A percentile compares a stretch with the other conserved stretches of the same genome.
phyloP scores from a whole-genome alignment of 1,140 invertebrate genomes.

The Trigoniulus corallinus region DNA sequence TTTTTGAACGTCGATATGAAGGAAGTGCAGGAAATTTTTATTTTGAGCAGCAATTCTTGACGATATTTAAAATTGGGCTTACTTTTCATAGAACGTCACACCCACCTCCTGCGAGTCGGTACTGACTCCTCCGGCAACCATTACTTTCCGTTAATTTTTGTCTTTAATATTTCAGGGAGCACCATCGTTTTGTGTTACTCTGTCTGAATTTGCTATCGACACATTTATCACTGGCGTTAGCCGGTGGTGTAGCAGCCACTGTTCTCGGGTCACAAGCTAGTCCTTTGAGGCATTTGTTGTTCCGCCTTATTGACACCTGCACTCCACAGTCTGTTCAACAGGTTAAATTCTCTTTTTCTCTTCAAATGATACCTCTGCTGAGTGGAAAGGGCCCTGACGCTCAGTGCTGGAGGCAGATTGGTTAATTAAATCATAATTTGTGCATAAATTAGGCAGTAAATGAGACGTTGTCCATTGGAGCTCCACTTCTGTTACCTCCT shows the following conservation, averaged over 20 bases:
- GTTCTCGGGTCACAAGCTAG: conserved; percentile 35
- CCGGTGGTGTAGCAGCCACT: conserved; percentile 29
- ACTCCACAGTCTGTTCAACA: conserved; percentile 34
- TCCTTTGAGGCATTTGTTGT: conserved; percentile 36
- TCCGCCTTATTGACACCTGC: conserved; percentile 40
- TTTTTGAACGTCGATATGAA: too few species aligned
- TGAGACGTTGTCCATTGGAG: conserved; percentile 39
- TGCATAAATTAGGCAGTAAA: conserved; percentile 26
- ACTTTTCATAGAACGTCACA: too few species aligned
- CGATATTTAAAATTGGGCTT: too few species aligned
- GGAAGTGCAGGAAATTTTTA: too few species aligned
- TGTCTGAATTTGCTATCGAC: conserved; percentile 39
- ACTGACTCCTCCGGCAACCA: too few species aligned
- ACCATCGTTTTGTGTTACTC: conserved; percentile 39
- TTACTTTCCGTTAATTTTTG: too few species aligned
- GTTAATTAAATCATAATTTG: neutral
- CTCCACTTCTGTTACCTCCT: conserved; percentile 39
- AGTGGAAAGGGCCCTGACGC: neutral
- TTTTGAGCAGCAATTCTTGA: too few species aligned
- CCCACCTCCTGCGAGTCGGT: too few species aligned
- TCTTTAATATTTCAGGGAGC: conserved; percentile 34
- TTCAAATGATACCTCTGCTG: neutral
- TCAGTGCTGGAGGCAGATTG: neutral
- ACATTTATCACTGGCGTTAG: conserved; percentile 39
- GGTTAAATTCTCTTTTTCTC: conserved; percentile 11